Percentiles rank a stretch among this genome's conserved stretches.
These are phyloP conservation scores for Sinodicranocentrus sp. DNA, from an alignment of 2,888 invertebrate genomes.

Conservation along the genomic window DNA sequence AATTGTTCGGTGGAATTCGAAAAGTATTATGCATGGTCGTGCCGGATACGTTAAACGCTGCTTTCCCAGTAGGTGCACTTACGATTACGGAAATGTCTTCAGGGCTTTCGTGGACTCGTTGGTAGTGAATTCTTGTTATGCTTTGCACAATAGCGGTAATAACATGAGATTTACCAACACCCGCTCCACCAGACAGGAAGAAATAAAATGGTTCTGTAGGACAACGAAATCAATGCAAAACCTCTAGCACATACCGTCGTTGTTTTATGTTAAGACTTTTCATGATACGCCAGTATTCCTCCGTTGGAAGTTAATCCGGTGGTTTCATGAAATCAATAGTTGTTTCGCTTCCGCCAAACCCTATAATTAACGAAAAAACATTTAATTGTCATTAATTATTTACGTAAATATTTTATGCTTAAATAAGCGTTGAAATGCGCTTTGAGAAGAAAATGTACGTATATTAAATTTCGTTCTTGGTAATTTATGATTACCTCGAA, in stretches of 20 bases:
- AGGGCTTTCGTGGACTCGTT: not conserved
- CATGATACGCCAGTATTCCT: no score
- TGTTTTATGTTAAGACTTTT: not conserved
- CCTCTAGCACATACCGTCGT: not conserved
- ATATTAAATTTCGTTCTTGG: no score
- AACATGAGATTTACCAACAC: conserved; percentile 77
- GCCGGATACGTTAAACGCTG: conserved; percentile 76
- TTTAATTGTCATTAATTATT: no score
- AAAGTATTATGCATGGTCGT: conserved; percentile 76
- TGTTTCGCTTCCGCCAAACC: no score
- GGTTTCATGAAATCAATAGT: no score
- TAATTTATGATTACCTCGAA: no score
- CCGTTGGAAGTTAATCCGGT: no score
- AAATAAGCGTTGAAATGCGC: no score
- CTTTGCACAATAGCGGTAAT: conserved; percentile 75
- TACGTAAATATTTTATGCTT: no score
- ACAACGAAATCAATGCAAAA: not conserved
- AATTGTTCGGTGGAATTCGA: conserved; percentile 52
- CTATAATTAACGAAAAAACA: no score
- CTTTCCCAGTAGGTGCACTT: conserved; percentile 68
- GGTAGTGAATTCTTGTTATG: not conserved
- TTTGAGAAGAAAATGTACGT: no score
- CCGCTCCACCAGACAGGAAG: conserved; percentile 71
- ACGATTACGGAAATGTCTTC: not conserved
- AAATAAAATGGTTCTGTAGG: not conserved